Percentiles rank a stretch among this genome's conserved stretches.
Evolutionary conservation across 2,113 vertebrate species (phyloP).

Genomic region (Scalopus aquaticus): DNA sequence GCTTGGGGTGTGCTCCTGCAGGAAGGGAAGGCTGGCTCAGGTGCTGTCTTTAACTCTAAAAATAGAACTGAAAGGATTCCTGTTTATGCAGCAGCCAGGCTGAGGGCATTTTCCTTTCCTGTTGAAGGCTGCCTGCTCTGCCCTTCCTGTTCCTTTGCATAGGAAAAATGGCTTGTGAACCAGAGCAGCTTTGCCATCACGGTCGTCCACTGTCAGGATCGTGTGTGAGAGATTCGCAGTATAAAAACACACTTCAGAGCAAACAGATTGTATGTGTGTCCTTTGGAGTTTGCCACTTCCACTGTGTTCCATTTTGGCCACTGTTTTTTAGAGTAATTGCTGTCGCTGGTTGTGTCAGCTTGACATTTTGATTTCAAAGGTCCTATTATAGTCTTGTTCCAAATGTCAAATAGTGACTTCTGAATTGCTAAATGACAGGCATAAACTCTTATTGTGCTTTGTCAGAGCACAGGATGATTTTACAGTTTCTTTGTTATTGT

Average conservation of each 20-base stretch:
- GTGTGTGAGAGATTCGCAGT: neutral
- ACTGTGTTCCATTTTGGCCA: neutral
- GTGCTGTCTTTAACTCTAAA: neutral
- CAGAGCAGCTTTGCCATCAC: neutral
- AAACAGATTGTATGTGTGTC: neutral
- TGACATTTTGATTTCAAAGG: conserved; percentile 70
- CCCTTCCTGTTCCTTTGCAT: neutral
- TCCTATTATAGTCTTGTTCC: conserved; percentile 54
- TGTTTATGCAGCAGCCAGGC: neutral
- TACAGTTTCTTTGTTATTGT: neutral
- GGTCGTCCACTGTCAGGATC: neutral
- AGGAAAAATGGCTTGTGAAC: neutral
- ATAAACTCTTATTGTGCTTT: conserved; percentile 21
- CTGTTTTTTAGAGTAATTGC: conserved; percentile 44
- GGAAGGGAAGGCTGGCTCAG: neutral
- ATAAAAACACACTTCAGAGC: conserved; percentile 2
- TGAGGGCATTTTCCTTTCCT: conserved; percentile 14
- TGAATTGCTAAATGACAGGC: conserved; percentile 40
- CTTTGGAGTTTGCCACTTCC: neutral
- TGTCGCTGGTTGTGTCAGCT: conserved; percentile 46
- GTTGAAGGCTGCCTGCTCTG: neutral
- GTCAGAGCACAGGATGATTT: conserved; percentile 32
- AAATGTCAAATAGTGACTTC: conserved; percentile 60
- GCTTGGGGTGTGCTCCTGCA: neutral
- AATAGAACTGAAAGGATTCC: neutral